A percentile compares a stretch with the other conserved stretches of the same genome.
Evolutionary conservation across 2,113 vertebrate species (phyloP).

Genomic region (Sylvilagus bachmani): DNA sequence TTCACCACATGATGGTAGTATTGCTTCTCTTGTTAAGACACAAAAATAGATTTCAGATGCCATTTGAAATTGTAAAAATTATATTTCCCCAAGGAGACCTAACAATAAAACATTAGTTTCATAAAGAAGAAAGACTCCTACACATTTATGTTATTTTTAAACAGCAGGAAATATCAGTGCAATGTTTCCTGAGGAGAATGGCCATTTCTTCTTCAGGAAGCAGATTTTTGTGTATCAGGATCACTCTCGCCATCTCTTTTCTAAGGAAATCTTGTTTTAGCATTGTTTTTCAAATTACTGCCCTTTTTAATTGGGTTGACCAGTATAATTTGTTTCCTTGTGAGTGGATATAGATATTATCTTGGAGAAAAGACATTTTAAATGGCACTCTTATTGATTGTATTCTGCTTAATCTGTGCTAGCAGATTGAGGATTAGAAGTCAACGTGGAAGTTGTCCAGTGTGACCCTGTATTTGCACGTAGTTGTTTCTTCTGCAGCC

Average conservation of each 20-base stretch:
- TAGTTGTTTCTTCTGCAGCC: constrained; percentile 8
- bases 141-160: constrained; percentile 73
- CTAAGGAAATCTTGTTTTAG: constrained; percentile 49
- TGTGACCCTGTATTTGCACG: background rate
- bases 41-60: background rate
- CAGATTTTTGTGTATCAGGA: background rate
- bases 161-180: constrained; percentile 73
- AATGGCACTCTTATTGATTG: constrained; percentile 31
- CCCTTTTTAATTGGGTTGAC: background rate
- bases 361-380: background rate
- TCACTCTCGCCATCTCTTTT: background rate
- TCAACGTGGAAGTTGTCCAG: constrained; percentile 4
- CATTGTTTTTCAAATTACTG: constrained; percentile 37
- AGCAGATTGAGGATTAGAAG: constrained; percentile 49
- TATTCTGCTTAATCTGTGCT: background rate
- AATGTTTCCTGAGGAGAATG: constrained; percentile 77
- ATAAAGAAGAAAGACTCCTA: constrained; percentile 66
- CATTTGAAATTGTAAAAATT: constrained; percentile 50
- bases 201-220: constrained; percentile 52
- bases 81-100: constrained; percentile 44
- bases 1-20: constrained; percentile 87
- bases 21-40: constrained; percentile 79
- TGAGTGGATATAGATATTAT: background rate
- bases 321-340: background rate
- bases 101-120: constrained; percentile 58